Percentiles rank a stretch among this genome's conserved stretches.
These are phyloP conservation scores for Labrus mixtus DNA, from an alignment of 2,113 vertebrate genomes.

Conservation along the genomic window DNA sequence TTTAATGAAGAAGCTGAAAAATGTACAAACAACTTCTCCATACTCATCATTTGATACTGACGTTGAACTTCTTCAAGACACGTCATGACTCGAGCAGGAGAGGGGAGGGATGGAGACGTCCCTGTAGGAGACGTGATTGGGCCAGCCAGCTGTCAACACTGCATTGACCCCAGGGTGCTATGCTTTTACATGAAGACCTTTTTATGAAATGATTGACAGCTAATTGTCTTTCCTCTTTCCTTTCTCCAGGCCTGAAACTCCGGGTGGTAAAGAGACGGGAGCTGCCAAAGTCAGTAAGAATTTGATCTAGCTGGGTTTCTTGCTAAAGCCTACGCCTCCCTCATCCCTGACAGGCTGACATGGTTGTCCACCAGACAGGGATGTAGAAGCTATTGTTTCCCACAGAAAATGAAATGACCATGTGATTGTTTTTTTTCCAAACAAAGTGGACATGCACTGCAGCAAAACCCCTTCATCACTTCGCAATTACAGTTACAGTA, in stretches of 20 bases:
- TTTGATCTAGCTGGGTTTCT: slow-evolving; percentile 91
- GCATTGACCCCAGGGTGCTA: no score
- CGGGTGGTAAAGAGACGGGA: slow-evolving; percentile 98
- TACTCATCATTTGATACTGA: no score
- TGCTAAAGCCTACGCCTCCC: slow-evolving; percentile 90
- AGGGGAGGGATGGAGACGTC: no score
- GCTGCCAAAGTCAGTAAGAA: slow-evolving; percentile 99
- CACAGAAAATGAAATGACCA: slow-evolving; percentile 52
- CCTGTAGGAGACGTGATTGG: no score
- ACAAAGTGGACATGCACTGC: slow-evolving; percentile 32
- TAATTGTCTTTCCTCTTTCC: neutral
- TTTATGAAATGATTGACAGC: no score
- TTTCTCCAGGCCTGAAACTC: slow-evolving; percentile 88
- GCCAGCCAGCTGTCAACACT: no score
- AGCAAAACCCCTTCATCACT: slow-evolving; percentile 10
- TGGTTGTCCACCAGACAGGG: slow-evolving; percentile 81
- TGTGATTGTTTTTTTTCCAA: slow-evolving; percentile 16
- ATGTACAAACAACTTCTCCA: no score
- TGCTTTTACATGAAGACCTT: no score
- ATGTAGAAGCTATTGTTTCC: slow-evolving; percentile 68
- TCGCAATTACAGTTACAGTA: slow-evolving; percentile 16
- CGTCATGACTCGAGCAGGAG: no score
- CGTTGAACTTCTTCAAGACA: no score
- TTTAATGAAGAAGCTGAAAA: no score
- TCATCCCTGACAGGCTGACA: slow-evolving; percentile 87